Conservation (phyloP, 2,888 invertebrate species). For the Apodemia duryi region DNA sequence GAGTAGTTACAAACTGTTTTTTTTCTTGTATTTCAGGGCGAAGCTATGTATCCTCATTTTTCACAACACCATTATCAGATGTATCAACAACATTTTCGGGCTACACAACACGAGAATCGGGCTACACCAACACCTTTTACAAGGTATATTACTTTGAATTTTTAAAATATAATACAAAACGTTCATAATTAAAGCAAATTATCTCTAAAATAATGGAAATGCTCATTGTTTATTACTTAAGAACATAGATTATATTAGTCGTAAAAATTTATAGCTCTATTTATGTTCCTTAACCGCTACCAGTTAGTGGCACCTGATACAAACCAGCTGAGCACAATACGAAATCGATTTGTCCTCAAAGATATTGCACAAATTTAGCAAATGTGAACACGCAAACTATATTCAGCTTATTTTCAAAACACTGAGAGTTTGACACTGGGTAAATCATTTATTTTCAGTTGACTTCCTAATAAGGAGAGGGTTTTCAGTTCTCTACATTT, state of each 20-base stretch:
- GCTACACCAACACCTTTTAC: slow-evolving; percentile 63
- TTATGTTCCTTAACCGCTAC: neutral
- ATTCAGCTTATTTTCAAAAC: too few relatives aligned
- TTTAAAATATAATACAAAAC: neutral
- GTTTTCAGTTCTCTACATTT: too few relatives aligned
- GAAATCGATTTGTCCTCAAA: too few relatives aligned
- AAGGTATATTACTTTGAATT: slow-evolving; percentile 39
- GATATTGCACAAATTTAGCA: too few relatives aligned
- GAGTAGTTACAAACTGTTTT: too few relatives aligned
- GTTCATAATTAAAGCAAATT: neutral
- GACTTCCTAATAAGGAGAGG: too few relatives aligned
- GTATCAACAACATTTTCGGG: slow-evolving; percentile 74
- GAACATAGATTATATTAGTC: neutral
- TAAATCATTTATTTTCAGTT: too few relatives aligned
- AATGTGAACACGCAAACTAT: too few relatives aligned
- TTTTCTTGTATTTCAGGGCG: slow-evolving; percentile 51
- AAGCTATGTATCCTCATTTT: slow-evolving; percentile 73
- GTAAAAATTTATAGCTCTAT: neutral
- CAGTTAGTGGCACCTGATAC: neutral
- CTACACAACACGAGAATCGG: slow-evolving; percentile 67
- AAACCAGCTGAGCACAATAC: too few relatives aligned
- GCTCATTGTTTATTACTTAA: neutral
- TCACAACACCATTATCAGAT: slow-evolving; percentile 75
- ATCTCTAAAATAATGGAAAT: neutral
- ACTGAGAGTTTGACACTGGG: too few relatives aligned